Conservation (phyloP, 2,797 vertebrate genomes). For the Melanotaenia trifasciata region DNA sequence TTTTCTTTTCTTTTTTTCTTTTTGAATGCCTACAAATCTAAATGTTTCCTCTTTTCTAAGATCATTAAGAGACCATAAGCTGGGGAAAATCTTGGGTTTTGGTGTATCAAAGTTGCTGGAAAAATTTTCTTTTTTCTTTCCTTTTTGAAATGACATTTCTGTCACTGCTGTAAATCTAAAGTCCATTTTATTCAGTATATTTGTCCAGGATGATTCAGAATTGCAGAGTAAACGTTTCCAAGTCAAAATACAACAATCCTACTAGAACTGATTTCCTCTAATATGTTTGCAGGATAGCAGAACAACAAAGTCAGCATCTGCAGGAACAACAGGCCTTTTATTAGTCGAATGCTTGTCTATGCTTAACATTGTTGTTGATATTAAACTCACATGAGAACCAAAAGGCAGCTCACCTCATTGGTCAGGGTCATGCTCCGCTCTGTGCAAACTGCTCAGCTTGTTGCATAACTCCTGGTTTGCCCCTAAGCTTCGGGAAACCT, state of each 20-base stretch:
- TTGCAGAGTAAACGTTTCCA: conserved; percentile 26
- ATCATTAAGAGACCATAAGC: neutral
- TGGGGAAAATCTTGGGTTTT: neutral
- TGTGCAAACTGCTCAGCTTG: conserved; percentile 51
- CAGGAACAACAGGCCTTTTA: conserved; percentile 30
- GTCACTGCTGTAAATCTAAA: conserved; percentile 4
- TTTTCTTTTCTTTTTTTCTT: conserved; percentile 2
- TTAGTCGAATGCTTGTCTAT: conserved; percentile 25
- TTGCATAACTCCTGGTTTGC: conserved; percentile 69
- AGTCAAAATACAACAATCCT: conserved; percentile 16
- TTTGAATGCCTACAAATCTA: conserved; percentile 8
- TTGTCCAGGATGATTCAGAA: neutral
- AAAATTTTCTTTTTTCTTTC: no score
- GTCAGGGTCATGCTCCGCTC: conserved; percentile 51
- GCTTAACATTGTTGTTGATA: conserved; percentile 37
- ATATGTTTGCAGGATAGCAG: conserved; percentile 14
- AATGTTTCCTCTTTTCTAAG: neutral
- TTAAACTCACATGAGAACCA: conserved; percentile 35
- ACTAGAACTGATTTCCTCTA: conserved; percentile 35
- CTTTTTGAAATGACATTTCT: neutral
- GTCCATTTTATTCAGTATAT: neutral
- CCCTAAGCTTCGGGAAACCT: conserved; percentile 66
- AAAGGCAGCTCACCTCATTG: conserved; percentile 36
- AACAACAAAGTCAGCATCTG: conserved; percentile 8
- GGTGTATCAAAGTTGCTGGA: neutral